Evolutionary conservation across 1,140 invertebrate genomes (phyloP).

Genomic region (Triops longicaudatus): DNA sequence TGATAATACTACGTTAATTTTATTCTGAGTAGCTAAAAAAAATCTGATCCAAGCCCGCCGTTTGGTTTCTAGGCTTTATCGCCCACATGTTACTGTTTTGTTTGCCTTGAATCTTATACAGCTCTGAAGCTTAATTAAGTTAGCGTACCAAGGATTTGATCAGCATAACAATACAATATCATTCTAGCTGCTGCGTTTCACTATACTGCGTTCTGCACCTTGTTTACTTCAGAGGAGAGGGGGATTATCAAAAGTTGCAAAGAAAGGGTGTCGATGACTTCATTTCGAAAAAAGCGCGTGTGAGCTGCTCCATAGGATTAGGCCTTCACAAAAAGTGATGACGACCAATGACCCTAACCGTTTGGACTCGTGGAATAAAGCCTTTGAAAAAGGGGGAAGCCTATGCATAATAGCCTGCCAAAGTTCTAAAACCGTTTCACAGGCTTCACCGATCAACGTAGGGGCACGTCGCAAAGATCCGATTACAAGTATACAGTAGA

Average conservation of each 20-base stretch:
- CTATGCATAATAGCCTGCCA: neutral
- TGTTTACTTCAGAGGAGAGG: neutral
- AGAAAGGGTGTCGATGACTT: neutral
- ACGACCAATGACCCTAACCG: neutral
- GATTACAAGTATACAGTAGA: neutral
- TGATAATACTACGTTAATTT: no score
- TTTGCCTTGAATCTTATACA: no score
- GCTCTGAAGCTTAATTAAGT: no score
- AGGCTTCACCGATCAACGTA: neutral
- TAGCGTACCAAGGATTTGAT: no score
- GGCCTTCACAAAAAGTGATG: neutral
- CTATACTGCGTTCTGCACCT: neutral
- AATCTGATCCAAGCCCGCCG: no score
- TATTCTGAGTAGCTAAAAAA: no score
- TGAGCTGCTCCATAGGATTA: neutral
- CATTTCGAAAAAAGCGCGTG: neutral
- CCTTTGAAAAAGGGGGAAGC: neutral
- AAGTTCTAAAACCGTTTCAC: neutral
- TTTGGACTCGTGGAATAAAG: neutral
- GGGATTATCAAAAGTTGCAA: neutral
- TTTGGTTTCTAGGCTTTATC: no score
- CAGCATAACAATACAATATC: no score
- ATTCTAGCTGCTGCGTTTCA: neutral
- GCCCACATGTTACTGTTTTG: no score
- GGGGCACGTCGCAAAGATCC: neutral